These are phyloP conservation scores for Saccostrea echinata DNA, from an alignment of 1,140 invertebrate species.

Conservation along the genomic window DNA sequence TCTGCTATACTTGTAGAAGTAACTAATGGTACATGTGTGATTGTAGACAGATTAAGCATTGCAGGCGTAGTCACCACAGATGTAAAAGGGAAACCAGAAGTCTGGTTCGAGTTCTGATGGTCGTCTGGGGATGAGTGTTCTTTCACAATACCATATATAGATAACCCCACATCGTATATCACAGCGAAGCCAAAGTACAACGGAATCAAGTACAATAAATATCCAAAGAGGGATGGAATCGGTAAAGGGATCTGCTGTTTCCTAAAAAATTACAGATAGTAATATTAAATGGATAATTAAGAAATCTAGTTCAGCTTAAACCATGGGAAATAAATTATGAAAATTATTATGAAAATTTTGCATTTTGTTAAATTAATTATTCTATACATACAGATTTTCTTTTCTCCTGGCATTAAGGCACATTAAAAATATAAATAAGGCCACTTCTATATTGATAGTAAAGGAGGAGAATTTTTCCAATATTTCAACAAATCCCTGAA, in stretches of 20 bases:
- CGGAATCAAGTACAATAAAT: constrained; percentile 64
- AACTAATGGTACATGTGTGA: neutral
- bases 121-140: neutral
- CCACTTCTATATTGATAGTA: constrained; percentile 70
- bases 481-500: constrained; percentile 73
- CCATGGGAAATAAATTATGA: neutral
- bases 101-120: neutral
- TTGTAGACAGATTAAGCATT: neutral
- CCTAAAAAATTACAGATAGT: constrained; percentile 51
- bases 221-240: constrained; percentile 55
- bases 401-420: constrained; percentile 59
- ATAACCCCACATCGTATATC: constrained; percentile 63
- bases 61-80: neutral
- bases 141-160: neutral
- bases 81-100: neutral
- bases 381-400: constrained; percentile 55
- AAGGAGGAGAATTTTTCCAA: constrained; percentile 74
- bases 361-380: neutral
- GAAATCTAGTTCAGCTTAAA: neutral
- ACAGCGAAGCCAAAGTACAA: constrained; percentile 74
- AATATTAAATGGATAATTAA: neutral
- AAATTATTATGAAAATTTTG: neutral
- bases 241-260: constrained; percentile 60
- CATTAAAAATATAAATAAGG: constrained; percentile 73
- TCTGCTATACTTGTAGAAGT: neutral